Percentiles rank a stretch among this genome's conserved stretches.
These are phyloP conservation scores for Dicaeum eximium DNA, from an alignment of 2,113 vertebrate species.

Conservation along the genomic window DNA sequence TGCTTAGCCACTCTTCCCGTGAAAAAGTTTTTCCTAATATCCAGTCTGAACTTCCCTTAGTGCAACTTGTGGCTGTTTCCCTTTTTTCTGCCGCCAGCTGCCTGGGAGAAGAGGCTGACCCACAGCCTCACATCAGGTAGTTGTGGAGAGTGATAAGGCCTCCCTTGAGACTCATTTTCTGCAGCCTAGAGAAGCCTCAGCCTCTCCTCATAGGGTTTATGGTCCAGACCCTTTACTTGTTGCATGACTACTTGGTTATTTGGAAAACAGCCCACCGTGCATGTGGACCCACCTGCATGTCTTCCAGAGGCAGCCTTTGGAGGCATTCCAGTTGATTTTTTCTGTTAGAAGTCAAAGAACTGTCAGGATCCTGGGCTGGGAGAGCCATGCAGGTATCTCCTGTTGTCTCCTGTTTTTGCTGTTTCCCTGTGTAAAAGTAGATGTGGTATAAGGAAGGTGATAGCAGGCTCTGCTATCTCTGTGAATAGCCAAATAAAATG, in stretches of 20 bases:
- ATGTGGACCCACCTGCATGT: neutral
- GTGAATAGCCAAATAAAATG: neutral
- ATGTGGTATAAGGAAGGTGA: neutral
- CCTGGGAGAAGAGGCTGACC: neutral
- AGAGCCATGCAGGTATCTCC: neutral
- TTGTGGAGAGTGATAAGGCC: neutral
- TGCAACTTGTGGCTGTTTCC: neutral
- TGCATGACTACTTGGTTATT: rapidly evolving
- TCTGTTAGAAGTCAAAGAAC: neutral
- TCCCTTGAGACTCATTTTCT: neutral
- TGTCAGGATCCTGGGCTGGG: neutral
- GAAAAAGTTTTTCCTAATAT: neutral
- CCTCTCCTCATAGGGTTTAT: neutral
- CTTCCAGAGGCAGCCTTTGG: neutral
- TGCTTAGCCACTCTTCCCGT: neutral
- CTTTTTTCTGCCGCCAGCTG: neutral
- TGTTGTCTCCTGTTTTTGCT: neutral
- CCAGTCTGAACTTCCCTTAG: neutral
- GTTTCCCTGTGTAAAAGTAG: neutral
- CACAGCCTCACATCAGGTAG: neutral
- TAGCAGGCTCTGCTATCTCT: neutral
- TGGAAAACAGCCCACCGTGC: rapidly evolving
- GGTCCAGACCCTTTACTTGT: neutral
- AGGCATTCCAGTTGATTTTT: neutral
- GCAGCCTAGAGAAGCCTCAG: neutral